Evolutionary conservation across 2,113 vertebrate species (phyloP).

Genomic region (Heterotilapia buettikoferi): DNA sequence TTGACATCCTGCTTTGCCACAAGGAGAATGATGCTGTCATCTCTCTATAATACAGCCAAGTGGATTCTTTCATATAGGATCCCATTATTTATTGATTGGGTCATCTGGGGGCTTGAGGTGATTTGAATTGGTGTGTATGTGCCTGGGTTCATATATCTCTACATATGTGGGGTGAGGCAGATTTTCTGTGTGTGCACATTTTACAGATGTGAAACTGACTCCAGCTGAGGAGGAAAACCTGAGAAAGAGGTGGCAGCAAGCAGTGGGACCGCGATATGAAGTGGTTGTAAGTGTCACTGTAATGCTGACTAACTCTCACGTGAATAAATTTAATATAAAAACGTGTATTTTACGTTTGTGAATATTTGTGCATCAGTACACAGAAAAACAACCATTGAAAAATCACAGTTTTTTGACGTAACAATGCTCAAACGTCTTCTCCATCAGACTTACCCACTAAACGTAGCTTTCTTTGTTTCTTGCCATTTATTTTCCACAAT

Average conservation of each 20-base stretch:
- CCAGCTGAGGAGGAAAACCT: constrained; percentile 52
- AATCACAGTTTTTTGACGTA: not conserved
- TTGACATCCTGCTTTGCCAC: constrained; percentile 10
- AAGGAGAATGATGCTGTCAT: constrained; percentile 1
- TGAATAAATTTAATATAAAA: not conserved
- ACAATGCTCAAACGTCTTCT: not conserved
- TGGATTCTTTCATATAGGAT: not conserved
- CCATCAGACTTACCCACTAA: not conserved
- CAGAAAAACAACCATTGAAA: not conserved
- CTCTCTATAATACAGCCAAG: not conserved
- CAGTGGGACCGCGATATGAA: constrained; percentile 81
- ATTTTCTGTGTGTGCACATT: not conserved
- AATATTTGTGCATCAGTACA: not conserved
- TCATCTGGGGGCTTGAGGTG: not conserved
- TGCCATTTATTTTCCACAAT: not conserved
- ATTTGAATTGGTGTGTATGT: not conserved
- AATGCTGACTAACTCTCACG: not conserved
- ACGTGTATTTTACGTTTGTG: not conserved
- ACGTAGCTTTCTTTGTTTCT: not conserved
- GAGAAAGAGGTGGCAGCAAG: constrained; percentile 80
- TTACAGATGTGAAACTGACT: constrained; percentile 51
- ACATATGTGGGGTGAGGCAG: not conserved
- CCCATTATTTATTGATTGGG: not conserved
- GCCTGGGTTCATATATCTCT: not conserved
- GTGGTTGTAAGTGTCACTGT: constrained; percentile 78